Conservation (phyloP, 2,888 invertebrate species). For the Chloroclysta siterata region DNA sequence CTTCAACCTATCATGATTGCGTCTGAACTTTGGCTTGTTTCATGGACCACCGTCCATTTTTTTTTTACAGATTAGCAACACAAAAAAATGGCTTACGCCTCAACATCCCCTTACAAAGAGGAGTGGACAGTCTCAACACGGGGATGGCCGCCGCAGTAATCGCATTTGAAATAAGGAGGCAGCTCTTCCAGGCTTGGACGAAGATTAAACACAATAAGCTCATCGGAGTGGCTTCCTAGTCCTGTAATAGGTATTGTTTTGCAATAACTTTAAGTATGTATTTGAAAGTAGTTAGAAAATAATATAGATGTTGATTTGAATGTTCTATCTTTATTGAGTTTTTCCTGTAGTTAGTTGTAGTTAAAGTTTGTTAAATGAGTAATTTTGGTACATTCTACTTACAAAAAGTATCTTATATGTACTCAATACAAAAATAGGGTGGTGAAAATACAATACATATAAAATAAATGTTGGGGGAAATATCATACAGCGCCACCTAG, state of each 20-base stretch:
- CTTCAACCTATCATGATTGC: too few species aligned
- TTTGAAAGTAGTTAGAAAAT: conserved; percentile 13
- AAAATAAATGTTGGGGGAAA: too few species aligned
- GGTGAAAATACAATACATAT: too few species aligned
- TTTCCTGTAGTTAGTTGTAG: conserved; percentile 7
- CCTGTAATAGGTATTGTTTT: conserved; percentile 27
- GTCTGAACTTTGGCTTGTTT: too few species aligned
- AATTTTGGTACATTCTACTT: too few species aligned
- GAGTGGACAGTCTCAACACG: conserved; percentile 94
- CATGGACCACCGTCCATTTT: neutral
- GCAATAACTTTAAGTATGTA: conserved; percentile 8
- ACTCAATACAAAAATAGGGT: too few species aligned
- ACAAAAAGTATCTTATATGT: too few species aligned
- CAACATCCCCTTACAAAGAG: conserved; percentile 91
- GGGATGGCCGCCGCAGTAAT: conserved; percentile 93
- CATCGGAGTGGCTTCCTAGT: conserved; percentile 27
- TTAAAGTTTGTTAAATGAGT: neutral
- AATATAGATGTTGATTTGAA: conserved; percentile 34
- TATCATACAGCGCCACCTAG: too few species aligned
- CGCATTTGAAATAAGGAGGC: conserved; percentile 92
- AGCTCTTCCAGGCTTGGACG: conserved; percentile 75
- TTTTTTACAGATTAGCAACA: conserved; percentile 79
- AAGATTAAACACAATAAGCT: conserved; percentile 57
- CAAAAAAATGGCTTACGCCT: conserved; percentile 86
- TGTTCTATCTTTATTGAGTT: conserved; percentile 14